Evolutionary conservation across 2,888 invertebrate genomes (phyloP), one percentile per base, ranked within the genome.

Genomic region (Amphipoea lucens): DNA sequence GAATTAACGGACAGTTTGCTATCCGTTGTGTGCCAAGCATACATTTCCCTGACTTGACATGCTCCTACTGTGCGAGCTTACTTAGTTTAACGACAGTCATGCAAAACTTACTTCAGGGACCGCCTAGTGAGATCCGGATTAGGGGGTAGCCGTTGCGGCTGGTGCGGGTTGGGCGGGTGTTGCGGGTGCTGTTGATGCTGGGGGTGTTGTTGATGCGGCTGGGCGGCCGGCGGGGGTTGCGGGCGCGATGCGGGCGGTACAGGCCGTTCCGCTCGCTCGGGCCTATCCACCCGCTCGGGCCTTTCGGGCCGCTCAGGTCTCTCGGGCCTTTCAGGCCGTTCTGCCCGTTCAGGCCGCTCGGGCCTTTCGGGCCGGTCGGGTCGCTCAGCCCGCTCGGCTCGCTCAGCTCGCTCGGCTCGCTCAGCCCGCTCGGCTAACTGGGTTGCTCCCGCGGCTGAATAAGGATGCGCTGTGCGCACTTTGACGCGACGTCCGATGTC

Each of bases 401-500:
- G 90, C 86, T 95, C 95, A 20, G 93, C 48, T 14, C 79, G 48
- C 9, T 79, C 79, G 2, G 80, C 54, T 29, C 80, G 67, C 42
- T 80, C 95, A 51, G 89, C 88, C 90, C 94, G 90, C 88, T 95
- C 95, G 36, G 94, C 91, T 82, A 94, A 88, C 85, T 93, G 93
- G 68, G 92, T 90, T 83, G 94, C 92, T 62, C 93, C 92, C 74
- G 92, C 91, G 78, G 92, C 94, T 88, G 96, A 94, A 90, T 94
- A 95, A 81, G 96, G 95, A 92, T 96, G 95, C 83, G 95, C 92
- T 82, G 94, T 91, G 79, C 96, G 98, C 94, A 98, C 97, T 95
- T 99, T 99, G 89, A 99, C 98, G 94, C 98, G 98, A 89, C 98
- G 97, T 81, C 99, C 99, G 92, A 99, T 98, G 95, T 98, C 98